Base-by-base conservation (phyloP, 2,888 invertebrate genomes). In the Digitonthophagus gazella region DNA sequence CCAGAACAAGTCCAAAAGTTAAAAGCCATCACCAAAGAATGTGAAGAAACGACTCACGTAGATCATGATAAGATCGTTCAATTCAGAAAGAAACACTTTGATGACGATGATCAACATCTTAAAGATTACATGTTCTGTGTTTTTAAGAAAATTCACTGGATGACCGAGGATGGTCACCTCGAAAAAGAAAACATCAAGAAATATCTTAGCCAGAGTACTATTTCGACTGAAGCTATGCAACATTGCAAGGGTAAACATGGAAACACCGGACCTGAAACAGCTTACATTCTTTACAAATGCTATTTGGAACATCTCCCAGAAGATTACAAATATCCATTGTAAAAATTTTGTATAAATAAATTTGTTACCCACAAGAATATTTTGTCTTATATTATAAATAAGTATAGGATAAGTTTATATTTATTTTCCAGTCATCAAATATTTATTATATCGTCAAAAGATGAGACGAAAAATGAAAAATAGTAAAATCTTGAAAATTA, bases 71-170 rank as follows among this genome's bases (percentile, higher is more conserved):
- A 77, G 11, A 68, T 77, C 2, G 61, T 64, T 3, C 77, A 78
- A 69, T 14, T 68, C 3, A 58, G 56, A 56, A 22, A 83, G 65
- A 83, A 85, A 57, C 82, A 84, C 57, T 85, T 85, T 72, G 77
- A 78, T 0, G 85, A 85, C 61, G 83, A 86, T 0, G 85, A 85
- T 65, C 83, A 82, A 3, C 77, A 73, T 0, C 71, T 86, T 0
- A 85, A 85, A 73, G 83, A 84, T 58, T 85, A 85, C 71, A 78
- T 81, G 0, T 76, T 84, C 0, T 87, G 86, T 74, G 81, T 85
- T 76, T 84, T 84, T 76, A 77, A 83, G 68, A 85, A 84, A 70
- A 76, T 83, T 0, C 84, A 82, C 0, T 82, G 84, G 63, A 72
- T 85, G n/a, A 84, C 85, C 22, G 78, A 81, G 3, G 72, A 71